A percentile compares a stretch with the other conserved stretches of the same genome.
These are phyloP conservation scores for Schizopygopsis malacanthus DNA, from an alignment of 2,797 vertebrate species.

Conservation along the genomic window DNA sequence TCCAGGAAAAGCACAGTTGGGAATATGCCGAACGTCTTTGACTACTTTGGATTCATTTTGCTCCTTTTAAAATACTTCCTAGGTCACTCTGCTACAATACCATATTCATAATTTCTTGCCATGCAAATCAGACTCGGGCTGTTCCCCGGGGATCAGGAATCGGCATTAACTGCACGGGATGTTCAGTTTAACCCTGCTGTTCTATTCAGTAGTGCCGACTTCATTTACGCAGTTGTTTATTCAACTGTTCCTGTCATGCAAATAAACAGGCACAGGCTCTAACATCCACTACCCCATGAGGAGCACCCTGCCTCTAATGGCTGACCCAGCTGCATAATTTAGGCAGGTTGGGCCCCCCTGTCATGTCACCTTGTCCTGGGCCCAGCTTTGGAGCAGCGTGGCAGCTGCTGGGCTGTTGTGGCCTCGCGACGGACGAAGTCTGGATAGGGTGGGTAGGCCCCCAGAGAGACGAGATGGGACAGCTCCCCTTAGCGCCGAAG, in stretches of 20 bases:
- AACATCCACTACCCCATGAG: slow-evolving; percentile 37
- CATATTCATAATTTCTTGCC: slow-evolving; percentile 6
- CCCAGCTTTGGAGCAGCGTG: slow-evolving; percentile 47
- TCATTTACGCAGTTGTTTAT: slow-evolving; percentile 53
- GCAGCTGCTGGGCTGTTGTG: slow-evolving; percentile 66
- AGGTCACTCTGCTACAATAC: background rate
- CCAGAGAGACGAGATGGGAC: slow-evolving; percentile 45
- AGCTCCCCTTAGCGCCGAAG: slow-evolving; percentile 62
- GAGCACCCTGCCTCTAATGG: slow-evolving; percentile 36
- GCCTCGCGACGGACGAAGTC: slow-evolving; percentile 46
- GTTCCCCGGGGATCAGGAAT: slow-evolving; percentile 14
- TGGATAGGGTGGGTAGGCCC: slow-evolving; percentile 46
- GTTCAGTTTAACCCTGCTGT: slow-evolving; percentile 45
- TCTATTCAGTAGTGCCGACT: slow-evolving; percentile 19
- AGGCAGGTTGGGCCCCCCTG: slow-evolving; percentile 40
- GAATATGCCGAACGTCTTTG: slow-evolving; percentile 33
- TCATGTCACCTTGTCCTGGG: slow-evolving; percentile 46
- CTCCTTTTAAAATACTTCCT: slow-evolving; percentile 5
- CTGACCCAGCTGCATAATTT: slow-evolving; percentile 58
- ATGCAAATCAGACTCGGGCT: slow-evolving; percentile 28
- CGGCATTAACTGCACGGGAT: slow-evolving; percentile 10
- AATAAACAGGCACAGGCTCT: slow-evolving; percentile 51
- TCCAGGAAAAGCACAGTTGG: background rate
- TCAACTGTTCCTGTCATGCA: slow-evolving; percentile 38
- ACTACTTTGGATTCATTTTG: slow-evolving; percentile 17